Conservation (phyloP, 2,797 vertebrate genomes). For the Arctocebus calabarensis region DNA sequence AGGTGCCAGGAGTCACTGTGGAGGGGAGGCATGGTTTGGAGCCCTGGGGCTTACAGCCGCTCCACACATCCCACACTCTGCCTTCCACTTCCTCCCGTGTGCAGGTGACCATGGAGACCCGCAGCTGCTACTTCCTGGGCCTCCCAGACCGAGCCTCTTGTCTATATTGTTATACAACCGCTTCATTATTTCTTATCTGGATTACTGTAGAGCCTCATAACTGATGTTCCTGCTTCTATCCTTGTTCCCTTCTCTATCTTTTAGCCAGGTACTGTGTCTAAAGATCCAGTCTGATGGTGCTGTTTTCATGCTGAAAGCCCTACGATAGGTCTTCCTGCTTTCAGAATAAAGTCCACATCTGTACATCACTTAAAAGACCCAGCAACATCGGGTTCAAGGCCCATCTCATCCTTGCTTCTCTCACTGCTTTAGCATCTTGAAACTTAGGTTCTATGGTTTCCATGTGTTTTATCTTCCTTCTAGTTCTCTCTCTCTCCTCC, state of each 20-base stretch:
- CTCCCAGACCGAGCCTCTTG: neutral
- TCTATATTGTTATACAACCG: accelerated
- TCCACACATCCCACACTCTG: accelerated
- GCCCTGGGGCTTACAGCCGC: neutral
- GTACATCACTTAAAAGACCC: neutral
- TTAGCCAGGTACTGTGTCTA: neutral
- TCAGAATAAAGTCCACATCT: neutral
- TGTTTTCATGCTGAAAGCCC: neutral
- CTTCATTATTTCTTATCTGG: neutral
- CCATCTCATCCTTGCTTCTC: neutral
- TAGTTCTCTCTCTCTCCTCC: neutral
- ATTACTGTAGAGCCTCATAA: neutral
- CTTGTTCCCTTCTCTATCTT: neutral
- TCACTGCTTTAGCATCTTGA: neutral
- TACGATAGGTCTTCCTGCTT: neutral
- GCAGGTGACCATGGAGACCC: accelerated
- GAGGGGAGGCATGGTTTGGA: neutral
- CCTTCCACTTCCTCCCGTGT: neutral
- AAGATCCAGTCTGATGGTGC: neutral
- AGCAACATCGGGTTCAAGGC: neutral
- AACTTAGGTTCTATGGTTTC: neutral
- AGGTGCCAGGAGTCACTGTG: neutral
- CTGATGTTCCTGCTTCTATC: neutral
- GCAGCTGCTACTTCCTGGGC: neutral
- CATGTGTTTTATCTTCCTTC: neutral